Percentiles rank a stretch among this genome's conserved stretches.
These are phyloP conservation scores for Phalacrocorax aristotelis DNA, from an alignment of 2,113 vertebrate species.

Conservation along the genomic window DNA sequence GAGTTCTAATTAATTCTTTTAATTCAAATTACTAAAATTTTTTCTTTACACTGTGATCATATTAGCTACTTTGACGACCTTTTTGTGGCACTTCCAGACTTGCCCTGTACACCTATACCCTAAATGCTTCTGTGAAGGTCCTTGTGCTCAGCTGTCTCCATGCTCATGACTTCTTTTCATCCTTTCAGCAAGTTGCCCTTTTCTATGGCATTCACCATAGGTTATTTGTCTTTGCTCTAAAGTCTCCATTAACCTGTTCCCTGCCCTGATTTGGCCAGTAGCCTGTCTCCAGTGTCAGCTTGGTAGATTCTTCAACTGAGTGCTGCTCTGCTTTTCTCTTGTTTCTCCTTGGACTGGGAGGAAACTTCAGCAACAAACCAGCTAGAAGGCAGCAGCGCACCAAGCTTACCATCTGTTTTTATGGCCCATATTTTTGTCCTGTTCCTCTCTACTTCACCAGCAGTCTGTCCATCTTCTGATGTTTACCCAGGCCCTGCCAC, in stretches of 20 bases:
- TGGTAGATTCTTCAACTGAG: background rate
- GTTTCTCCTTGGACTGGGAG: background rate
- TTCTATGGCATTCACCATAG: rapidly evolving
- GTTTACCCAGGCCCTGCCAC: background rate
- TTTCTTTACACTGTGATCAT: background rate
- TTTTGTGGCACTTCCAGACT: background rate
- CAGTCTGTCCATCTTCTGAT: background rate
- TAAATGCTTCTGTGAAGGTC: background rate
- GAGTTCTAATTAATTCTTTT: background rate
- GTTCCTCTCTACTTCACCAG: background rate
- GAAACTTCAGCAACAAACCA: background rate
- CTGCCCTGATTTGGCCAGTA: background rate
- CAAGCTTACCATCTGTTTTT: background rate
- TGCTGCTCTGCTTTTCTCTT: background rate
- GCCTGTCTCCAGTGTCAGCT: background rate
- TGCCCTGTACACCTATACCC: background rate
- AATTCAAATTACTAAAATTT: background rate
- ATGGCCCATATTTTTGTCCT: background rate
- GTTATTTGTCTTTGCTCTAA: background rate
- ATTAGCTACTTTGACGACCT: background rate
- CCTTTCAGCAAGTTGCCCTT: background rate
- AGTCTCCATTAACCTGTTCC: background rate
- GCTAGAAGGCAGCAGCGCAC: background rate
- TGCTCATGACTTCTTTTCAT: background rate
- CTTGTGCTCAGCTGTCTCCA: background rate